Base-by-base conservation (phyloP, 2,797 vertebrate species). In the Poecile montanus region DNA sequence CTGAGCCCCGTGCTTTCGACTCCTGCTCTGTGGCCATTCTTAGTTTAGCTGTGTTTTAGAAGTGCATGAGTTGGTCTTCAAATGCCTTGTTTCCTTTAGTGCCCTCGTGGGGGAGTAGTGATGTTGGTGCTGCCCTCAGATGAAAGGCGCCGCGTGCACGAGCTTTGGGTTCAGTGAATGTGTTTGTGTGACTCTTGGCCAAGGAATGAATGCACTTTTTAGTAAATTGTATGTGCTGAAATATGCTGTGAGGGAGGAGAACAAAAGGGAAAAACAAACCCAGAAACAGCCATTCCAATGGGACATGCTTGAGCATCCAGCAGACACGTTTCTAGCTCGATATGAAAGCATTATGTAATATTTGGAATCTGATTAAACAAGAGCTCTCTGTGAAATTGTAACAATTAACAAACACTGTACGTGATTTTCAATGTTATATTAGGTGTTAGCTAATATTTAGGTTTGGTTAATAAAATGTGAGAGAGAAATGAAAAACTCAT, bases 281-380 rank as follows among this genome's bases (percentile, higher is more conserved):
- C 82, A 75, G 95, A 97, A 97, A 85, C 81, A 58, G 63, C 82
- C 88, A 91, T 62, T 95, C 88, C 80, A 47, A 53, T 88, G 96
- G 88, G 84, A 95, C 63, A 5, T 58, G 77, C 84, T 65, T 70
- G 60, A 94, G 36, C 53, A 73, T 92, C 90, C 83, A 94, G 63
- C 89, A 87, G 93, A 92, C 47, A 25, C 9, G 3, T 71, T 63
- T 71, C 72, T 50, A 76, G 71, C 70, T 89, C 63, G 50, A 42
- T 45, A 51, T 85, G 65, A 92, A 93, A 89, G 83, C 77, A 26
- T 94, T 95, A 60, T 1, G 4, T 76, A 76, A 48, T 66, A 54
- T n/a, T 79, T 85, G 91, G 92, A 91, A 29, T 25, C 74, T 38
- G 73, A 61, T 91, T 73, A 87, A 88, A 63, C 3, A 0, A 77